Evolutionary conservation across 1,140 invertebrate genomes (phyloP).

Genomic region (Rhagoletis pomonella): DNA sequence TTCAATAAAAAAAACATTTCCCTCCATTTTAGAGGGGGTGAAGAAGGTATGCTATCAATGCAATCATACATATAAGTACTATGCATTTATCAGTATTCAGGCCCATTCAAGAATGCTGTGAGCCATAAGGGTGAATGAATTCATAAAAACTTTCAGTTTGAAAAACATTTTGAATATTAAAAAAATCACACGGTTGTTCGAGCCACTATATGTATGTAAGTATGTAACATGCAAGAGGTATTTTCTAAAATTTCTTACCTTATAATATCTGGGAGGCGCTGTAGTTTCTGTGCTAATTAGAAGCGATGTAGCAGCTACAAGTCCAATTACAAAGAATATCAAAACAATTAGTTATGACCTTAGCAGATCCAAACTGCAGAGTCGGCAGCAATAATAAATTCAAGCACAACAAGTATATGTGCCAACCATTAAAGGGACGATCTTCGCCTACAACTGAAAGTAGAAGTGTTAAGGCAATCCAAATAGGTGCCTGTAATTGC

Average conservation of each 20-base stretch:
- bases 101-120: slow-evolving; percentile 7
- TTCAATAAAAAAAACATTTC: no score
- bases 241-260: not conserved
- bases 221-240: no score
- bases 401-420: not conserved
- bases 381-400: not conserved
- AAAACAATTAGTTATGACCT: no score
- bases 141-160: no score
- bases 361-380: not conserved
- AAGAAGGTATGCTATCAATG: no score
- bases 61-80: no score
- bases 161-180: no score
- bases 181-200: no score
- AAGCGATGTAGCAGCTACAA: not conserved
- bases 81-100: no score
- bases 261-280: not conserved
- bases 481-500: not conserved
- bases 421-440: not conserved
- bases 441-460: not conserved
- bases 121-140: not conserved
- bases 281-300: not conserved
- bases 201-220: no score
- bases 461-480: not conserved
- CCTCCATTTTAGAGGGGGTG: no score
- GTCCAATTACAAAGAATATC: not conserved